Base-by-base conservation (phyloP, 64 coral and sea anemone genomes). In the Dendrophyllia cribrosa region DNA sequence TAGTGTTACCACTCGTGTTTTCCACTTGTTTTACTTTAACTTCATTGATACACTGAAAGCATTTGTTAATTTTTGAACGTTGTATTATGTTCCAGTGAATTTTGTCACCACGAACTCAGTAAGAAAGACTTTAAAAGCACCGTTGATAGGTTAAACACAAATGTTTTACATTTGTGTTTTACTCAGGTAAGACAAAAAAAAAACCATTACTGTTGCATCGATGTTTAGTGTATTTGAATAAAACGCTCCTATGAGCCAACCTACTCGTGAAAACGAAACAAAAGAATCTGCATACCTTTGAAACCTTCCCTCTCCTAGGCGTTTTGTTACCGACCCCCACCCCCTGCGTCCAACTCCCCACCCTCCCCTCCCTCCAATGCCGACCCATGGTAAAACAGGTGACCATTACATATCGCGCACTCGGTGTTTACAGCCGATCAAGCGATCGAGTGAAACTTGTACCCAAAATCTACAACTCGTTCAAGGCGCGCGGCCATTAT, bases 111-210 rank as follows among this genome's bases (percentile, higher is more conserved):
- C 10, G 97, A 96, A 85, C 76, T 99, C 6, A 91, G 86, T 74
- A 93, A 88, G 64, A 91, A 69, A 5, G 97, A 99, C 49, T 99
- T 99, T 59, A 93, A 74, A 85, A 96, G 82, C 23, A 86, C 92
- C 4, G 93, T 99, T 3, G 80, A 89, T 62, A 91, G 97, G 72
- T 51, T 99, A 20, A 99, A 99, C 74, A 25, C 91, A 43, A 99
- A 99, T 62, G 91, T 99, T n/a, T 59, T 99, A 19, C 94, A 99
- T 77, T 70, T 99, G 13, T 96, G 94, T 88, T 96, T 99, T 64
- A 94, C 94, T 0, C 97, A 99, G 97, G 97, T 94, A 86, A 85
- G 87, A 66, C 34, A 34, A 34, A 34, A 34, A 34, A 34, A 55
- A 82, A 71, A 48, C 56, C 17, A 22, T 34, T 8, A 25, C 78